Percentiles rank a stretch among this genome's conserved stretches.
Conservation (phyloP, 2,888 invertebrate genomes). For the Gandaritis pyraliata region DNA sequence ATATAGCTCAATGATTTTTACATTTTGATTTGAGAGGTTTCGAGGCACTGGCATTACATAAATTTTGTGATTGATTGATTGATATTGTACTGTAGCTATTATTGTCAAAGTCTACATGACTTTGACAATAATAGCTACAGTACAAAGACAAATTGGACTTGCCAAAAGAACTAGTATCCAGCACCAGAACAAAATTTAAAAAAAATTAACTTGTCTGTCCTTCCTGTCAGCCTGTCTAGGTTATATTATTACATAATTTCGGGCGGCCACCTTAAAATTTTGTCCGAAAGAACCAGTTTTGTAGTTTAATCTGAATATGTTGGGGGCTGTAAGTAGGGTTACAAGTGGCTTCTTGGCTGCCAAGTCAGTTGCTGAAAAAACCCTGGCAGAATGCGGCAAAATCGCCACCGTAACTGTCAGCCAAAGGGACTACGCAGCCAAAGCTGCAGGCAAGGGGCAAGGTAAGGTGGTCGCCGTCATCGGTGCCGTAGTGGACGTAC, state of each 20-base stretch:
- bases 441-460: constrained; percentile 62
- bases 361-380: constrained; percentile 84
- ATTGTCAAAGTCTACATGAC: too few species aligned
- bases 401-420: constrained; percentile 72
- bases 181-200: too few species aligned
- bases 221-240: not conserved
- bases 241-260: constrained; percentile 71
- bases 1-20: too few species aligned
- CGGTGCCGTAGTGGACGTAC: constrained; percentile 99
- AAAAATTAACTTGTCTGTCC: too few species aligned
- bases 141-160: too few species aligned
- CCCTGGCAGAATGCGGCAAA: constrained; percentile 84
- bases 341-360: constrained; percentile 85
- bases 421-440: constrained; percentile 75
- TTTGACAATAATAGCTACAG: too few species aligned
- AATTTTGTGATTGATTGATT: too few species aligned
- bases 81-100: too few species aligned
- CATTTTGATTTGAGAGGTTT: too few species aligned
- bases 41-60: too few species aligned
- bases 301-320: constrained; percentile 72
- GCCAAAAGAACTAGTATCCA: too few species aligned
- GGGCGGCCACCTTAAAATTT: constrained; percentile 53
- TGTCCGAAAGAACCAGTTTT: constrained; percentile 56
- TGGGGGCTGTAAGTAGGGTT: constrained; percentile 85
- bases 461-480: constrained; percentile 96